phyloP scores from a whole-genome alignment of 2,797 vertebrate genomes.

The Rousettus madagascariensis region DNA sequence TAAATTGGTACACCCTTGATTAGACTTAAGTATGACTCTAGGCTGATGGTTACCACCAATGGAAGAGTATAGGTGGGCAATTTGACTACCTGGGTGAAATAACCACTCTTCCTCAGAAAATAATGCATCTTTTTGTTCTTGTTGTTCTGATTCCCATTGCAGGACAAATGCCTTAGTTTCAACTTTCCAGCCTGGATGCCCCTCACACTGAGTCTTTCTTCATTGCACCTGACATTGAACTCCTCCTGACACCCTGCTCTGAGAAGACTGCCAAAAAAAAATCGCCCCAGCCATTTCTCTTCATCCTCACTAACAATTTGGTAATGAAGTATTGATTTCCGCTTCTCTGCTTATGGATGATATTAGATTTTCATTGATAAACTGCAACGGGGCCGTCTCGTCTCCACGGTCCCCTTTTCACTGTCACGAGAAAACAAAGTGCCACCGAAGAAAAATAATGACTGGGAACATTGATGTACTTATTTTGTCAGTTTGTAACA shows the following conservation, averaged over 20 bases:
- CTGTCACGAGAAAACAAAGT: constrained; percentile 97
- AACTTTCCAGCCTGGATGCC: constrained; percentile 79
- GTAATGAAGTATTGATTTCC: constrained; percentile 99
- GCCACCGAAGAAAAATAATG: constrained; percentile 96
- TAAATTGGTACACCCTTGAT: background rate
- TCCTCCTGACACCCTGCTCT: constrained; percentile 90
- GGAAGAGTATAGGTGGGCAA: accelerated
- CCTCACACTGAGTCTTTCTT: constrained; percentile 83
- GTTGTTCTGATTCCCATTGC: constrained; percentile 77
- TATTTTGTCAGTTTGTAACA: constrained; percentile 98
- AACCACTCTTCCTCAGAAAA: background rate
- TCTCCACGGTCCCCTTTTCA: constrained; percentile 90
- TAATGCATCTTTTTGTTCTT: constrained; percentile 57
- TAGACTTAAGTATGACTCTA: background rate
- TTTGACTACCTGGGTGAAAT: background rate
- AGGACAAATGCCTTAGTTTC: constrained; percentile 87
- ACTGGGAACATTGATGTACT: constrained; percentile 96
- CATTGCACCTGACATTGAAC: constrained; percentile 92
- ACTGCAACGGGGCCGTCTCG: constrained; percentile 92
- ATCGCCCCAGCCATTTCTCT: constrained; percentile 93
- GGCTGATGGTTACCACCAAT: background rate
- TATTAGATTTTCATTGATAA: constrained; percentile 99
- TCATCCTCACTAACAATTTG: constrained; percentile 99
- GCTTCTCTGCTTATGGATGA: constrained; percentile 98
- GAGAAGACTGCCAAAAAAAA: constrained; percentile 88